Evolutionary conservation across 2,888 invertebrate species (phyloP).

Genomic region (Mythimna albipuncta): DNA sequence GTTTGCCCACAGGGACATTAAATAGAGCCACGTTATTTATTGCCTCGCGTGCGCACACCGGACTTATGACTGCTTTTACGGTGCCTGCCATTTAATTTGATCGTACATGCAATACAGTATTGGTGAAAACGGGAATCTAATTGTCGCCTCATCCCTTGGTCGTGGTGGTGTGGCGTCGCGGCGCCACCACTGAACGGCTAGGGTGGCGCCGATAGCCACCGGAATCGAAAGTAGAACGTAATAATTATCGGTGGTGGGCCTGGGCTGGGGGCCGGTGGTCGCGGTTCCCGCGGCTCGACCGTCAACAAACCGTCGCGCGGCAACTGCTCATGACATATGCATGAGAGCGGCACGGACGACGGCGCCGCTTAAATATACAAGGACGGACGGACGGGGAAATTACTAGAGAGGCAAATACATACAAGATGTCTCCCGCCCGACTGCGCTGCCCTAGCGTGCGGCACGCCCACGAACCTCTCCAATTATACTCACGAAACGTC

Average conservation of each 20-base stretch:
- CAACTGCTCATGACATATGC: slow-evolving; percentile 91
- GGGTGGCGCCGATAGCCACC: slow-evolving; percentile 82
- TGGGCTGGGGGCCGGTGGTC: slow-evolving; percentile 79
- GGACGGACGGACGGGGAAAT: slow-evolving; percentile 86
- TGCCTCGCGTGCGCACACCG: slow-evolving; percentile 80
- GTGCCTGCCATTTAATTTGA: slow-evolving; percentile 86
- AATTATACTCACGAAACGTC: slow-evolving; percentile 87
- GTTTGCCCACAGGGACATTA: slow-evolving; percentile 74
- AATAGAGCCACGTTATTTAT: slow-evolving; percentile 80
- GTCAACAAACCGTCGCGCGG: slow-evolving; percentile 90
- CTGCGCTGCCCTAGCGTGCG: slow-evolving; percentile 78
- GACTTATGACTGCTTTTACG: slow-evolving; percentile 83
- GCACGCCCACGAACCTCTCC: slow-evolving; percentile 79
- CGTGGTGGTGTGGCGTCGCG: slow-evolving; percentile 64
- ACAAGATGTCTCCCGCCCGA: slow-evolving; percentile 83
- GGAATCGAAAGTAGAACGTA: slow-evolving; percentile 87
- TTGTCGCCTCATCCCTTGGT: slow-evolving; percentile 86
- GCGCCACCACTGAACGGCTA: slow-evolving; percentile 60
- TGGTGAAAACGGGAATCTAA: slow-evolving; percentile 83
- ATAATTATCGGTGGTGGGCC: slow-evolving; percentile 85
- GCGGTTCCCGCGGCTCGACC: slow-evolving; percentile 86
- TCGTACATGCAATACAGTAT: slow-evolving; percentile 83
- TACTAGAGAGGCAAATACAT: slow-evolving; percentile 87
- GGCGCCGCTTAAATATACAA: slow-evolving; percentile 88
- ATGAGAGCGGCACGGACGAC: slow-evolving; percentile 86